Evolutionary conservation across 2,797 vertebrate species (phyloP).

Genomic region (Garrulus glandarius): DNA sequence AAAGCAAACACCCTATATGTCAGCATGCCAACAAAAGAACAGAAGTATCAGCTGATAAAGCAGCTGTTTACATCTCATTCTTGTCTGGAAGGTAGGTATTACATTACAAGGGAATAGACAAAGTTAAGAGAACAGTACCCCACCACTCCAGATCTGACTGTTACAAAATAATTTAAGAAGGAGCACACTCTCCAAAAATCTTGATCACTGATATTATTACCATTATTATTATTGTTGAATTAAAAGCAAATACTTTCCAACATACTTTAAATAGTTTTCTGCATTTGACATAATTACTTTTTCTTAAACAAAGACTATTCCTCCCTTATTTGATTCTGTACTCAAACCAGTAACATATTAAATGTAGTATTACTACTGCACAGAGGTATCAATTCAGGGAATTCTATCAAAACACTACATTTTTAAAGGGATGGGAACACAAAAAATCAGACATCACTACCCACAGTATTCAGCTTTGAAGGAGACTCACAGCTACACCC

Average conservation of each 20-base stretch:
- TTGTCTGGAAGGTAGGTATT: background rate
- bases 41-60: slow-evolving; percentile 45
- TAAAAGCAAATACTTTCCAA: background rate
- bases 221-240: background rate
- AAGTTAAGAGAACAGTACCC: background rate
- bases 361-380: background rate
- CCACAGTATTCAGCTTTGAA: background rate
- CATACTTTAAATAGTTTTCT: background rate
- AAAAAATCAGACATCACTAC: background rate
- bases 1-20: background rate
- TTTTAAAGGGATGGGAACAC: background rate
- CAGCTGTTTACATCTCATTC: slow-evolving; percentile 23
- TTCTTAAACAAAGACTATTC: background rate
- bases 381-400: background rate
- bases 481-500: background rate
- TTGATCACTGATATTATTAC: too few relatives aligned
- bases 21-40: slow-evolving; percentile 2
- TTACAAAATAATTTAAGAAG: background rate
- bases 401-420: background rate
- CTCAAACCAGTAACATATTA: background rate
- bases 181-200: background rate
- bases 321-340: background rate
- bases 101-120: background rate
- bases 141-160: background rate
- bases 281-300: background rate